Conservation (phyloP, 1,140 invertebrate species). For the Sinonovacula constricta region DNA sequence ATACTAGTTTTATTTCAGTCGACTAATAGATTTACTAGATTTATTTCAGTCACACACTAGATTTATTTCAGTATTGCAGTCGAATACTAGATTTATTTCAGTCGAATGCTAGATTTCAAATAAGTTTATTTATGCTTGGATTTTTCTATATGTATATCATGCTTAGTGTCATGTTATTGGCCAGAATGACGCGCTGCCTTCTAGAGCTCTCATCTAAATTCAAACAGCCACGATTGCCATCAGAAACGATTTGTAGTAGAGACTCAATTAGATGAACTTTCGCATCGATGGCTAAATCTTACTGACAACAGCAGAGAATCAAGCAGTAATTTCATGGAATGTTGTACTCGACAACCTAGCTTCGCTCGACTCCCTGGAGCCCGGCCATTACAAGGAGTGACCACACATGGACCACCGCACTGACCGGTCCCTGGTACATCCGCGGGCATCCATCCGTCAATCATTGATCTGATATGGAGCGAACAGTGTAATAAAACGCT, state of each 20-base stretch:
- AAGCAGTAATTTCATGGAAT: background rate
- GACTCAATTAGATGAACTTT: background rate
- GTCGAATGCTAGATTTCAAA: too few relatives aligned
- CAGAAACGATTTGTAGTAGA: background rate
- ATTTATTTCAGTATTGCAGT: too few relatives aligned
- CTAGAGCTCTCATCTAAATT: too few relatives aligned
- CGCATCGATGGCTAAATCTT: background rate
- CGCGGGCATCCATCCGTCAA: constrained; percentile 23
- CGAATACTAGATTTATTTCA: too few relatives aligned
- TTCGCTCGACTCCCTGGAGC: background rate
- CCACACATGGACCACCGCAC: constrained; percentile 20
- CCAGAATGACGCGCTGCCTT: too few relatives aligned
- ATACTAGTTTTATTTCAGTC: too few relatives aligned
- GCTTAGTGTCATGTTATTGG: too few relatives aligned
- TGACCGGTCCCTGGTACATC: constrained; percentile 25
- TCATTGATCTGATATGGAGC: constrained; percentile 35
- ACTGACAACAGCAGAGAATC: background rate
- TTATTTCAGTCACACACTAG: too few relatives aligned
- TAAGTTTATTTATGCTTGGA: too few relatives aligned
- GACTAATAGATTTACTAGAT: too few relatives aligned
- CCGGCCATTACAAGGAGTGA: constrained; percentile 15
- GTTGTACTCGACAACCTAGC: background rate
- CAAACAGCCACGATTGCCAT: too few relatives aligned
- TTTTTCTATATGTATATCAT: too few relatives aligned
- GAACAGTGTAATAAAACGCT: constrained; percentile 43